Percentiles rank a stretch among this genome's conserved stretches.
These are phyloP conservation scores for Pachyramphus minor DNA, from an alignment of 2,113 vertebrate genomes.

Conservation along the genomic window DNA sequence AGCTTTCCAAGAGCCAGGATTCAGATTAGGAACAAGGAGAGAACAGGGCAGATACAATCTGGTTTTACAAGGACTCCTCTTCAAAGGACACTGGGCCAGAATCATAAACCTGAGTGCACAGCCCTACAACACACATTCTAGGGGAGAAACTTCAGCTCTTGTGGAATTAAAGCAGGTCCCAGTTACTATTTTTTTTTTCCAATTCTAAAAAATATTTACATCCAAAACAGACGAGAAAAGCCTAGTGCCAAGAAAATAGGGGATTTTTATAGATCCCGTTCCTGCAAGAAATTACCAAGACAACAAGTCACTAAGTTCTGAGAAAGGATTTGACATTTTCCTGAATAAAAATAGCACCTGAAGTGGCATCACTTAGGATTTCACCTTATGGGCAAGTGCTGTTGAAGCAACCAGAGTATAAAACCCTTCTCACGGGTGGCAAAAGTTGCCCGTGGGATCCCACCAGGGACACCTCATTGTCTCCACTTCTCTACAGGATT, in stretches of 20 bases:
- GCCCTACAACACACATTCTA: neutral
- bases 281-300: slow-evolving; percentile 19
- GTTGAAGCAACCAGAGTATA: neutral
- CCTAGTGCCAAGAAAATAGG: slow-evolving; percentile 1
- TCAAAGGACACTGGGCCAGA: neutral
- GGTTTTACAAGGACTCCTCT: neutral
- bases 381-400: slow-evolving; percentile 28
- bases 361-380: slow-evolving; percentile 13
- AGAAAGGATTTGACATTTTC: slow-evolving; percentile 55
- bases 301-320: slow-evolving; percentile 46
- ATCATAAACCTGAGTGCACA: neutral
- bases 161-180: neutral
- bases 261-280: slow-evolving; percentile 35
- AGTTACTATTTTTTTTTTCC: neutral
- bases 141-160: neutral
- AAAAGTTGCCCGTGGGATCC: neutral
- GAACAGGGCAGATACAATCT: neutral
- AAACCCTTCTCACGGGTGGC: neutral
- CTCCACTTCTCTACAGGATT: neutral
- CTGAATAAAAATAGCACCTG: slow-evolving; percentile 63
- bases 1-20: neutral
- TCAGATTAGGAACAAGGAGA: neutral
- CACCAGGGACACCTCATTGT: neutral
- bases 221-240: slow-evolving; percentile 9
- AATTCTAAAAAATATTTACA: slow-evolving; percentile 17